Evolutionary conservation across 2,888 invertebrate species (phyloP).

Genomic region (Drosophila koepferae): DNA sequence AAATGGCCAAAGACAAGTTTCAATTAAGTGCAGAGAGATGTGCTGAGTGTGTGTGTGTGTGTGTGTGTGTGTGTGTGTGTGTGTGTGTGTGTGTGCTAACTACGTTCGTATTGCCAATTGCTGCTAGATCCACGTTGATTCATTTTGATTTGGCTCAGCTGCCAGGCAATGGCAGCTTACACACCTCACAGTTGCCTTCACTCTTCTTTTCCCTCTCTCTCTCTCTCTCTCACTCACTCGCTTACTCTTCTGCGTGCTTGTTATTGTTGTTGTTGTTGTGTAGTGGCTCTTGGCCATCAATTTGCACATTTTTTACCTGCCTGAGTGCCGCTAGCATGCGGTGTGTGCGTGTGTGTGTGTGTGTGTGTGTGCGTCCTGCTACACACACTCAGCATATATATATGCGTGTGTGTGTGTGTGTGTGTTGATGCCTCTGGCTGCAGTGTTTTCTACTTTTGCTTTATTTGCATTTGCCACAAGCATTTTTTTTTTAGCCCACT

Average conservation of each 20-base stretch:
- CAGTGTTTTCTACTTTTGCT: slow-evolving; percentile 41
- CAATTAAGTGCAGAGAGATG: slow-evolving; percentile 33
- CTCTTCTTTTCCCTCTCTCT: not conserved
- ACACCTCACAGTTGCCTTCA: not conserved
- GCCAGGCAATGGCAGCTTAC: slow-evolving; percentile 6
- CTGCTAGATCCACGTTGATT: slow-evolving; percentile 27
- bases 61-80: not conserved
- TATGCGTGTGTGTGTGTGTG: slow-evolving; percentile 12
- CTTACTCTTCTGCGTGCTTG: not conserved
- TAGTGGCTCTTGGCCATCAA: slow-evolving; percentile 44
- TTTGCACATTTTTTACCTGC: slow-evolving; percentile 53
- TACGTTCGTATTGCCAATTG: slow-evolving; percentile 39
- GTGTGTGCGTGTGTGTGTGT: not conserved
- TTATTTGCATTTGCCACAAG: slow-evolving; percentile 55
- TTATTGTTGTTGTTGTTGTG: slow-evolving; percentile 14
- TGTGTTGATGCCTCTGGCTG: slow-evolving; percentile 26
- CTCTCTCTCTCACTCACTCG: not conserved
- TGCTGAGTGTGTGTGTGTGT: not conserved
- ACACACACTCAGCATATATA: not conserved
- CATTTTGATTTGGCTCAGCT: slow-evolving; percentile 37
- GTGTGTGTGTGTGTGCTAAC: not conserved
- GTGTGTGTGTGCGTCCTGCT: not conserved
- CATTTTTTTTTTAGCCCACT: slow-evolving; percentile 23
- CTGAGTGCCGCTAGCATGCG: slow-evolving; percentile 10
- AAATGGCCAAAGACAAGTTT: slow-evolving; percentile 35